Percentiles rank a stretch among this genome's conserved stretches.
phyloP scores from a whole-genome alignment of 2,113 vertebrate genomes.

The Melanotaenia duboulayi region DNA sequence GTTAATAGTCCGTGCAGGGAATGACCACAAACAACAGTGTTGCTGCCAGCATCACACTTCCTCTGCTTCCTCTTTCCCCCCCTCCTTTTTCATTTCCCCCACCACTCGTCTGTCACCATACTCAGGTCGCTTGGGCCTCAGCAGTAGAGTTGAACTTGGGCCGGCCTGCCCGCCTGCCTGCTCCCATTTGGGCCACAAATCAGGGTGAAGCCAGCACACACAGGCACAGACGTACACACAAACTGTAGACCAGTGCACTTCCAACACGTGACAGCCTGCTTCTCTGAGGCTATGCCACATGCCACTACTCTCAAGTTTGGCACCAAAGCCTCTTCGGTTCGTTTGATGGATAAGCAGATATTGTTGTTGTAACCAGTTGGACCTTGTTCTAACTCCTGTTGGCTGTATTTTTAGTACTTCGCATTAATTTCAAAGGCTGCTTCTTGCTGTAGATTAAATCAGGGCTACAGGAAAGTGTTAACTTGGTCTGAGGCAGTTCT shows the following conservation, averaged over 20 bases:
- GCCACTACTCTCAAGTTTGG: slow-evolving; percentile 49
- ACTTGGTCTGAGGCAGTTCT: slow-evolving; percentile 10
- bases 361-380: slow-evolving; percentile 1
- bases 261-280: slow-evolving; percentile 52
- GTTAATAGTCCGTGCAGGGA: slow-evolving; percentile 64
- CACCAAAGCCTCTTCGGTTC: slow-evolving; percentile 7
- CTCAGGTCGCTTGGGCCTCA: slow-evolving; percentile 30
- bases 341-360: slow-evolving; percentile 26
- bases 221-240: slow-evolving; percentile 1
- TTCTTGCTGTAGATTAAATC: neutral
- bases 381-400: neutral
- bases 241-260: slow-evolving; percentile 24
- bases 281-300: slow-evolving; percentile 57
- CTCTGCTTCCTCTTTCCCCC: slow-evolving; percentile 34
- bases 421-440: slow-evolving; percentile 2
- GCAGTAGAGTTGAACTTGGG: slow-evolving; percentile 44
- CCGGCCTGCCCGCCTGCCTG: slow-evolving; percentile 41
- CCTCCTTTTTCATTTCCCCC: neutral
- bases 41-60: slow-evolving; percentile 58
- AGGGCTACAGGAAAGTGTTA: neutral
- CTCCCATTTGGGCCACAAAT: slow-evolving; percentile 62
- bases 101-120: slow-evolving; percentile 44
- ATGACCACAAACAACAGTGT: slow-evolving; percentile 55
- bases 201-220: slow-evolving; percentile 34
- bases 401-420: neutral